Evolutionary conservation across 2,888 invertebrate genomes (phyloP), one percentile per base, ranked within the genome.

Genomic region (Lithophane leautieri): DNA sequence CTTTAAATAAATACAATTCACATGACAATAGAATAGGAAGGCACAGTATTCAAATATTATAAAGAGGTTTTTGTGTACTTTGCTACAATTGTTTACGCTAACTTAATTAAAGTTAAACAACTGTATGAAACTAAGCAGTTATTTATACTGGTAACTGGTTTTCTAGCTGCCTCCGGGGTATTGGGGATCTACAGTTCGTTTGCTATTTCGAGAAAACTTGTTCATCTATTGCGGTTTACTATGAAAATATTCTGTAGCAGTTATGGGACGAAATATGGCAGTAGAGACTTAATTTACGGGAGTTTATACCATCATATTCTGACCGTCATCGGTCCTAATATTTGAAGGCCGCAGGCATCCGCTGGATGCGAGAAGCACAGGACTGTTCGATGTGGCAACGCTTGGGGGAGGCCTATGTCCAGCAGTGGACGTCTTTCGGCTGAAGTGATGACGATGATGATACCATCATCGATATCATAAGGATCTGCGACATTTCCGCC

Each of bases 1-100:
- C 9, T 52, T 70, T 40, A 58, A 60, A 65, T 71, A 78, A 60
- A 28, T 54, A 58, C 7, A 54, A 78, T 79, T 80, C 60, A 76
- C 68, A 80, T 80, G 52, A 79, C 67, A 74, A 79, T 78, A 16
- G 47, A 61, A 54, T 56, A 25, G 34, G 42, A 42, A 61, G 16
- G n/a, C 50, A 54, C 2, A 2, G 14, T 63, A 58, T 62, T 79
- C 42, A 58, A 78, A 78, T 50, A 74, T 34, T 62, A 14, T 9
- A 52, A 52, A 25, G 28, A 58, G 25, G 34, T 47, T 47, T 72
- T 34, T 58, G 14, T 40, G 1, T 40, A n/a, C 25, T n/a, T 40
- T 40, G 40, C 25, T 52, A 70, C 61, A 28, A 47, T 76, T 56
- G 28, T 66, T 79, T 62, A 61, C 50, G 52, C 0, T 12, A 16